Conservation (phyloP, 2,797 vertebrate genomes). For the Rhinichthys osculus region DNA sequence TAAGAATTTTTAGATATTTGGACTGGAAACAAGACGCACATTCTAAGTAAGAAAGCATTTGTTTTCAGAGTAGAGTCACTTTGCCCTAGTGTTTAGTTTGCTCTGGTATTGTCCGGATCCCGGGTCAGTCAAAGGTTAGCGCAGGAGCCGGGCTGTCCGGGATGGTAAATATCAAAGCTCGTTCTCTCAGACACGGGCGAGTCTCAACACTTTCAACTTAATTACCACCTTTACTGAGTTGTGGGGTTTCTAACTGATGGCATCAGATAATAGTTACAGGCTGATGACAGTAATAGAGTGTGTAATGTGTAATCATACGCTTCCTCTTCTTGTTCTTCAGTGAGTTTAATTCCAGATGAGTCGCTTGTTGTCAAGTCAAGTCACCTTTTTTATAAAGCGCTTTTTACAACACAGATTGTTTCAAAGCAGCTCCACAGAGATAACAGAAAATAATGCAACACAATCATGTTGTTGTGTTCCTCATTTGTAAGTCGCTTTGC, state of each 20-base stretch:
- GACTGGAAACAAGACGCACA: background rate
- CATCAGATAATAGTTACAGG: background rate
- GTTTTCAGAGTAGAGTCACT: too few species aligned
- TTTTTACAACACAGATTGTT: too few species aligned
- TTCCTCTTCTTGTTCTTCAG: background rate
- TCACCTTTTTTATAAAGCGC: too few species aligned
- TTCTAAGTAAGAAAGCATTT: too few species aligned
- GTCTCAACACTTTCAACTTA: background rate
- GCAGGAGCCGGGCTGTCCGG: slow-evolving; percentile 54
- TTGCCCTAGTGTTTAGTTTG: background rate
- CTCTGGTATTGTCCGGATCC: slow-evolving; percentile 34
- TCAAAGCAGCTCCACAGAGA: too few species aligned
- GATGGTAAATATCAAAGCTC: slow-evolving; percentile 57
- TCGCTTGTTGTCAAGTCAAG: background rate
- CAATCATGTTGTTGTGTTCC: background rate
- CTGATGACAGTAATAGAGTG: background rate
- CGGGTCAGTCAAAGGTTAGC: slow-evolving; percentile 52
- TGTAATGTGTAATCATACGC: background rate
- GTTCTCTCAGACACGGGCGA: slow-evolving; percentile 33
- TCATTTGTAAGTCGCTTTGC: background rate
- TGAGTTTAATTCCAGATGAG: background rate
- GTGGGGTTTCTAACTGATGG: background rate
- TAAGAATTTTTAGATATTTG: too few species aligned
- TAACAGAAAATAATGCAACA: too few species aligned
- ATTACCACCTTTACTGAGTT: background rate